A percentile compares a stretch with the other conserved stretches of the same genome.
These are phyloP conservation scores for Halcyon badia DNA, from an alignment of 2,797 vertebrate species.

Conservation along the genomic window DNA sequence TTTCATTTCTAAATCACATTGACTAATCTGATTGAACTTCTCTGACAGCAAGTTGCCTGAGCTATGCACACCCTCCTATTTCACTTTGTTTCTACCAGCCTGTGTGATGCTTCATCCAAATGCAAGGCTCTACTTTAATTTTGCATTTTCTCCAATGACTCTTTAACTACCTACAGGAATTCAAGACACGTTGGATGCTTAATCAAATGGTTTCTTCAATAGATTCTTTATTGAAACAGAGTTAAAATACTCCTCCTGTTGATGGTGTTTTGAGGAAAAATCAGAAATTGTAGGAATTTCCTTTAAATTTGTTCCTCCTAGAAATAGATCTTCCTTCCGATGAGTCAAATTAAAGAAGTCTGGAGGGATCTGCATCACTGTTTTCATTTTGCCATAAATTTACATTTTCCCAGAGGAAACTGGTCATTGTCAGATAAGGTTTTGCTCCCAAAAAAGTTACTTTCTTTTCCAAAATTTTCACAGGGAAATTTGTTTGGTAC, in stretches of 20 bases:
- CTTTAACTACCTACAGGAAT: background rate
- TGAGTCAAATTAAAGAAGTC: background rate
- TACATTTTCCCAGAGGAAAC: background rate
- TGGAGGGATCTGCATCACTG: background rate
- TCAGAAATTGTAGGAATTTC: background rate
- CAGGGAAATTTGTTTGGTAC: background rate
- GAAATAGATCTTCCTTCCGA: background rate
- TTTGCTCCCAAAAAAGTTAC: background rate
- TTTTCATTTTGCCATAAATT: background rate
- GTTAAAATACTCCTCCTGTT: background rate
- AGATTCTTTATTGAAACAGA: background rate
- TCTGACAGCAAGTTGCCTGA: background rate
- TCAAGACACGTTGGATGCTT: background rate
- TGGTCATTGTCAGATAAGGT: background rate
- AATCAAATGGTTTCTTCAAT: background rate
- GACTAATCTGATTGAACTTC: background rate
- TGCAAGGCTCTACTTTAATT: background rate
- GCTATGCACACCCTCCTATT: background rate
- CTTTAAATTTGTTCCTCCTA: background rate
- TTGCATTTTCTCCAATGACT: background rate
- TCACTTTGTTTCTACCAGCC: background rate
- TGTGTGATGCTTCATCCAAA: fast-evolving
- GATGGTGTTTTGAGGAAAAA: background rate
- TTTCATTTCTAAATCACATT: background rate
- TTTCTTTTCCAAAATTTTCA: background rate